phyloP scores from a whole-genome alignment of 2,113 vertebrate species.

The Aptenodytes forsteri region DNA sequence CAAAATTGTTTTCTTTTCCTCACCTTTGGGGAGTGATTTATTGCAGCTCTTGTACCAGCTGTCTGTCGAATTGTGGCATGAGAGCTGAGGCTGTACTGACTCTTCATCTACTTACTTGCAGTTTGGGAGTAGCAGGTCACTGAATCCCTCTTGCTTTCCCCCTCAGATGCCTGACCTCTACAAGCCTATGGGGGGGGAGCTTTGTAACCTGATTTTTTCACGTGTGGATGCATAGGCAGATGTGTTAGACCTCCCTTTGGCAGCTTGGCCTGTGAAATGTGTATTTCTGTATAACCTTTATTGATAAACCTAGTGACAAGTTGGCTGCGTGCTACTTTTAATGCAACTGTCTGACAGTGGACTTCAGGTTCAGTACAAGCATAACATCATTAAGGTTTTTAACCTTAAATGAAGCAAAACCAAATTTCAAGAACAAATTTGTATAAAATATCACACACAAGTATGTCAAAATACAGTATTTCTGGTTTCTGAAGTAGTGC shows the following conservation, averaged over 20 bases:
- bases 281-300: not conserved
- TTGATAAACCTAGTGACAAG: not conserved
- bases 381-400: not conserved
- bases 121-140: not conserved
- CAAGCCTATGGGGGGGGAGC: not conserved
- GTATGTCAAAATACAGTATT: not conserved
- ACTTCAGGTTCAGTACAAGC: not conserved
- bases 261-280: not conserved
- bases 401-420: not conserved
- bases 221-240: accelerated
- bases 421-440: not conserved
- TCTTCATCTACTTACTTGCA: not conserved
- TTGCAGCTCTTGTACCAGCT: not conserved
- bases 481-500: not conserved
- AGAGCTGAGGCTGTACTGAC: not conserved
- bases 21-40: not conserved
- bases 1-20: not conserved
- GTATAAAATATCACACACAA: not conserved
- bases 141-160: not conserved
- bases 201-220: not conserved
- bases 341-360: not conserved
- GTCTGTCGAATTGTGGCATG: accelerated
- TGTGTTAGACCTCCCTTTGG: not conserved
- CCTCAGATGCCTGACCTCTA: not conserved
- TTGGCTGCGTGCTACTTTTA: not conserved